phyloP scores from a whole-genome alignment of 2,113 vertebrate genomes.

The Ailurus styani region DNA sequence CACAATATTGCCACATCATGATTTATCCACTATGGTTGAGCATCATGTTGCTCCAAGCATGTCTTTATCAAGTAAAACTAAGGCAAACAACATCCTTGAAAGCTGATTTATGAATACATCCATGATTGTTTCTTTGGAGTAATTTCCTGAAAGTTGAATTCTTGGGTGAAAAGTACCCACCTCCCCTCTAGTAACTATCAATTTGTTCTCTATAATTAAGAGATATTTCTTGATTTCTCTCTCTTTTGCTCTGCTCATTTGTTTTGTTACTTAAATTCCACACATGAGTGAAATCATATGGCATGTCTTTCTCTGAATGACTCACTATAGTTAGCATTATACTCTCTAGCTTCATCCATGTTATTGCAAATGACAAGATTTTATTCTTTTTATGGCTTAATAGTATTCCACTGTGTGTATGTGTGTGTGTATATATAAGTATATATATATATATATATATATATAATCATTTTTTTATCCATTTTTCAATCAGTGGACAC shows the following conservation, averaged over 20 bases:
- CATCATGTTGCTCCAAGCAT: neutral
- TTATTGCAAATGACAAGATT: neutral
- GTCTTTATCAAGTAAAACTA: neutral
- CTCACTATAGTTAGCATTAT: neutral
- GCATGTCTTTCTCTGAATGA: neutral
- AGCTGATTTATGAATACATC: neutral
- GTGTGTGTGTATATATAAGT: neutral
- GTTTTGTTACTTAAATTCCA: too few species aligned
- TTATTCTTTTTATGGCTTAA: neutral
- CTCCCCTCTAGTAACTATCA: too few species aligned
- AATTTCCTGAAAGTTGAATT: slow-evolving; percentile 5
- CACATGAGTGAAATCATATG: too few species aligned
- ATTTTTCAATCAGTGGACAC: neutral
- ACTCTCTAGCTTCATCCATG: neutral
- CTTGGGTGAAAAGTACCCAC: neutral
- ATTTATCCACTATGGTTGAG: neutral
- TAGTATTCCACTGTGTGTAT: neutral
- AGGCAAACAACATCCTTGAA: neutral
- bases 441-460: too few species aligned
- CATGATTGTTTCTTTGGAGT: neutral
- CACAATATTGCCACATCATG: neutral
- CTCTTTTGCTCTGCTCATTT: too few species aligned
- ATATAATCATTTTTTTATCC: neutral
- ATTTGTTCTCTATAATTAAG: too few species aligned
- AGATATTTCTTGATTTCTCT: too few species aligned